phyloP scores from a whole-genome alignment of 2,888 invertebrate species.

The Dicyrtomina minuta region DNA sequence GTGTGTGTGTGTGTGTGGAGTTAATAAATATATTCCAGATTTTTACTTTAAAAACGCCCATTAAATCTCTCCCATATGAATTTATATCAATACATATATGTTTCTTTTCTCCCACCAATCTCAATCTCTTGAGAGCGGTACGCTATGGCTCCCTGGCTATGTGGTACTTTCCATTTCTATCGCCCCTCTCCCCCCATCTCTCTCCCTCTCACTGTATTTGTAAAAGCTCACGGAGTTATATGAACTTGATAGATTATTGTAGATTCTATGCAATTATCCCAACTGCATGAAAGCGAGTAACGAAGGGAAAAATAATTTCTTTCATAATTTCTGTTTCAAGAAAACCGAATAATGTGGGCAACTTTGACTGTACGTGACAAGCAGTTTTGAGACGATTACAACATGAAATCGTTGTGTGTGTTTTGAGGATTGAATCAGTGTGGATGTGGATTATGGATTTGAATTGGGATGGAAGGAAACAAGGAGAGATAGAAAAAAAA shows the following conservation, averaged over 20 bases:
- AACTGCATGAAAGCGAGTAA: slow-evolving; percentile 3
- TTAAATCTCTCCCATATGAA: no score
- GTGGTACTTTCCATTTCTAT: no score
- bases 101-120: background rate
- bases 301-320: slow-evolving; percentile 33
- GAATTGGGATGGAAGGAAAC: background rate
- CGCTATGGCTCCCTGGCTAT: no score
- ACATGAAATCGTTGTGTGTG: slow-evolving; percentile 13
- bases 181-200: background rate
- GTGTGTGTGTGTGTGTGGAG: no score
- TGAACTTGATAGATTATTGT: slow-evolving; percentile 13
- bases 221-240: slow-evolving; percentile 4
- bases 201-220: background rate
- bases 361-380: slow-evolving; percentile 37
- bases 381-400: slow-evolving; percentile 37
- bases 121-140: background rate
- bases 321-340: slow-evolving; percentile 40
- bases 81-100: no score
- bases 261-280: slow-evolving; percentile 6
- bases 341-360: slow-evolving; percentile 34
- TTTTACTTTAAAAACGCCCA: no score
- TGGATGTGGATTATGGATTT: background rate
- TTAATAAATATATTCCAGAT: no score
- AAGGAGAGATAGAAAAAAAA: slow-evolving; percentile 13
- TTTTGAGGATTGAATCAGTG: slow-evolving; percentile 13